These are phyloP conservation scores for Eupithecia pulchellata DNA, from an alignment of 2,888 invertebrate genomes.

Conservation along the genomic window DNA sequence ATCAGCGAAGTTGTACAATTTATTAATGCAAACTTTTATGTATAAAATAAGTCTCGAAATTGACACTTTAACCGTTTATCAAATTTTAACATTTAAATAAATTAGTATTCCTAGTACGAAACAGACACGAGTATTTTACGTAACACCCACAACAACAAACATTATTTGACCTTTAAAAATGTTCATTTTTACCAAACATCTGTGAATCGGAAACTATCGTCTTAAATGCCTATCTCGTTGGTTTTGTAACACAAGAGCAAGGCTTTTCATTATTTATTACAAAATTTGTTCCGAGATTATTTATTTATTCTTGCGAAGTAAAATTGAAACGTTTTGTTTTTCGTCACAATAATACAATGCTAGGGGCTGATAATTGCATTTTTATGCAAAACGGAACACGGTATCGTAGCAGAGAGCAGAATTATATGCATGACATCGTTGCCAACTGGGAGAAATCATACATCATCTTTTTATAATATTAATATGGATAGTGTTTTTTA, in stretches of 20 bases:
- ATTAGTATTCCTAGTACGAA: constrained; percentile 15
- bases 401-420: constrained; percentile 24
- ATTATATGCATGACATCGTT: constrained; percentile 25
- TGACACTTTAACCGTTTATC: constrained; percentile 17
- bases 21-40: background rate
- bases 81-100: constrained; percentile 14
- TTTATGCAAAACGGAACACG: constrained; percentile 42
- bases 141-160: constrained; percentile 12
- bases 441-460: constrained; percentile 4
- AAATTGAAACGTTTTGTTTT: constrained; percentile 41
- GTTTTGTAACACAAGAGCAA: constrained; percentile 50
- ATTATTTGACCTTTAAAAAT: constrained; percentile 3
- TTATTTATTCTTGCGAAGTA: constrained; percentile 50
- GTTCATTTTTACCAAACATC: constrained; percentile 7
- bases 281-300: constrained; percentile 48
- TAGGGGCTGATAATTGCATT: constrained; percentile 41
- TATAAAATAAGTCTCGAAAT: constrained; percentile 14
- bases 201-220: constrained; percentile 14
- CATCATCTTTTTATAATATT: background rate
- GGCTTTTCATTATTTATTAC: constrained; percentile 50
- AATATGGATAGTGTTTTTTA: background rate
- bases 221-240: constrained; percentile 29
- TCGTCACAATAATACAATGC: constrained; percentile 44
- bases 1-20: background rate
- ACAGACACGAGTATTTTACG: constrained; percentile 19